Evolutionary conservation across 2,797 vertebrate genomes (phyloP).

Genomic region (Molossus alvarezi): DNA sequence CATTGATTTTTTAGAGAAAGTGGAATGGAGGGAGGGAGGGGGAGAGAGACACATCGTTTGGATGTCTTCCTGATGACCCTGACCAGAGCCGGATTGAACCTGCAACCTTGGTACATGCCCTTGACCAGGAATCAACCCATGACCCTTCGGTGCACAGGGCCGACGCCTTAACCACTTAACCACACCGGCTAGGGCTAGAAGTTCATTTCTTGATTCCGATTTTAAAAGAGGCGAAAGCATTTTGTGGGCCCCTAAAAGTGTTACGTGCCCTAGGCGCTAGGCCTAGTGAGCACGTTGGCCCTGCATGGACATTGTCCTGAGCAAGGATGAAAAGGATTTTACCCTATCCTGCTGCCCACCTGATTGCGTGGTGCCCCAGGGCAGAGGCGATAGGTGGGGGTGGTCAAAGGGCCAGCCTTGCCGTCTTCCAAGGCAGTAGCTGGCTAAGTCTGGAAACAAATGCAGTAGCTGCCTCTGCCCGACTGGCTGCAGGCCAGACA

Average conservation of each 20-base stretch:
- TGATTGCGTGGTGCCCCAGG: not conserved
- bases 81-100: too few relatives aligned
- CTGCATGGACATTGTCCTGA: not conserved
- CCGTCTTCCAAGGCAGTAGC: not conserved
- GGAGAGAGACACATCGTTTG: not conserved
- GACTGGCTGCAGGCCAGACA: not conserved
- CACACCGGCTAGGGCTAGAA: not conserved
- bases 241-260: not conserved
- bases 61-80: not conserved
- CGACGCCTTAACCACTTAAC: too few relatives aligned
- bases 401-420: not conserved
- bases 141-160: too few relatives aligned
- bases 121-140: too few relatives aligned
- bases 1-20: too few relatives aligned
- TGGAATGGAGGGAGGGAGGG: too few relatives aligned
- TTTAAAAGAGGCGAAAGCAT: constrained; percentile 29
- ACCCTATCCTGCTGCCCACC: not conserved
- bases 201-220: not conserved
- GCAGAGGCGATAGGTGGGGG: not conserved
- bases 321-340: not conserved
- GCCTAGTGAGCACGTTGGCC: accelerated
- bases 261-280: too few relatives aligned
- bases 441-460: not conserved
- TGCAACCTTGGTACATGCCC: too few relatives aligned
- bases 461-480: not conserved